Evolutionary conservation across 1,140 invertebrate species (phyloP).

Genomic region (Phortica variegata): DNA sequence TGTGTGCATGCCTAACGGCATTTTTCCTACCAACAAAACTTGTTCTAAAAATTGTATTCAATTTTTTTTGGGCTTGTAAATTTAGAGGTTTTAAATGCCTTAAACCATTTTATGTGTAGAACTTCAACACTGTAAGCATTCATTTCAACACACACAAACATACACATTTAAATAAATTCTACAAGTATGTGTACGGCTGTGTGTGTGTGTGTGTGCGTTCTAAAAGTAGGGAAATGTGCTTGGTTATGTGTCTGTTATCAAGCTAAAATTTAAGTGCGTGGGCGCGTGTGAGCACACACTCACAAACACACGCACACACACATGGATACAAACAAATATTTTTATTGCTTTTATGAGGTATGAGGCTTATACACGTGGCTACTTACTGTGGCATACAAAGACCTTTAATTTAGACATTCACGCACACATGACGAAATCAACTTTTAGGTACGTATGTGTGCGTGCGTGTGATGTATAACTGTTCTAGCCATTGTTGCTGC

Average conservation of each 20-base stretch:
- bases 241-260: slow-evolving; percentile 23
- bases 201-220: slow-evolving; percentile 9
- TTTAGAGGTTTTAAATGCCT: slow-evolving; percentile 44
- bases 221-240: no score
- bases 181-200: neutral
- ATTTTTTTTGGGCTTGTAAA: slow-evolving; percentile 37
- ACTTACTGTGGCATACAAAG: slow-evolving; percentile 54
- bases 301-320: no score
- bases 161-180: no score
- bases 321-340: no score
- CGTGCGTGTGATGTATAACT: slow-evolving; percentile 45
- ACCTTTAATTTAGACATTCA: slow-evolving; percentile 50
- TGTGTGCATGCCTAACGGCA: slow-evolving; percentile 30
- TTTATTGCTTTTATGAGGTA: slow-evolving; percentile 15
- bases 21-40: slow-evolving; percentile 29
- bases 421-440: slow-evolving; percentile 55
- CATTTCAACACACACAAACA: slow-evolving; percentile 11
- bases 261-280: slow-evolving; percentile 43
- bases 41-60: slow-evolving; percentile 46
- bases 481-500: slow-evolving; percentile 34
- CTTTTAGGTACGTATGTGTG: slow-evolving; percentile 31
- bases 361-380: slow-evolving; percentile 28
- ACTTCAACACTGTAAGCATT: slow-evolving; percentile 46
- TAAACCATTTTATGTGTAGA: slow-evolving; percentile 49
- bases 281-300: slow-evolving; percentile 10